phyloP scores from a whole-genome alignment of 2,888 invertebrate species.

The Girardia tigrina region DNA sequence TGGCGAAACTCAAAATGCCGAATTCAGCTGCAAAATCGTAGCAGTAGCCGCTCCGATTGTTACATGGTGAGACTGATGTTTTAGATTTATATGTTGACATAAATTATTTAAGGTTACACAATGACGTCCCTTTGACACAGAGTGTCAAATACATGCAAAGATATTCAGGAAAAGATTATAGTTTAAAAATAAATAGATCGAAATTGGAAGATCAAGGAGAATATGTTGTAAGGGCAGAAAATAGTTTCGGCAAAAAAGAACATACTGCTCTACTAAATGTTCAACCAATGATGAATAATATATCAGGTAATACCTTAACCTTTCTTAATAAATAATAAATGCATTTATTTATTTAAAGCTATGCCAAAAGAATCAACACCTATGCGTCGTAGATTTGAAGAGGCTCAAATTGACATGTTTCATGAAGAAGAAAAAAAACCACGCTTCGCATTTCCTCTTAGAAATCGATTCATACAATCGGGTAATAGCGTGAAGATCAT shows the following conservation, averaged over 20 bases:
- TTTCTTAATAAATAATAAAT: slow-evolving; percentile 27
- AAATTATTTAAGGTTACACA: neutral
- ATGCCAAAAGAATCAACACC: slow-evolving; percentile 21
- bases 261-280: slow-evolving; percentile 45
- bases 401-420: slow-evolving; percentile 30
- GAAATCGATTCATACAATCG: slow-evolving; percentile 92
- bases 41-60: slow-evolving; percentile 79
- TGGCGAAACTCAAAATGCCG: slow-evolving; percentile 89
- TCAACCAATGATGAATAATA: slow-evolving; percentile 39
- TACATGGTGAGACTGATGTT: slow-evolving; percentile 60
- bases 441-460: slow-evolving; percentile 88
- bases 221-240: slow-evolving; percentile 86
- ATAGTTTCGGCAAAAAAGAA: slow-evolving; percentile 55
- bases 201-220: slow-evolving; percentile 89
- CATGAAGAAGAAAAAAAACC: slow-evolving; percentile 55
- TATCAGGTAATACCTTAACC: neutral
- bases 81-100: neutral
- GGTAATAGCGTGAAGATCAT: slow-evolving; percentile 83
- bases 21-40: slow-evolving; percentile 89
- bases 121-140: slow-evolving; percentile 59
- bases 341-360: neutral
- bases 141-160: slow-evolving; percentile 98
- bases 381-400: neutral
- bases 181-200: slow-evolving; percentile 87
- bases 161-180: slow-evolving; percentile 84